These are phyloP conservation scores for Hyperoplus lanceolatus DNA, from an alignment of 2,797 vertebrate species.

Conservation along the genomic window DNA sequence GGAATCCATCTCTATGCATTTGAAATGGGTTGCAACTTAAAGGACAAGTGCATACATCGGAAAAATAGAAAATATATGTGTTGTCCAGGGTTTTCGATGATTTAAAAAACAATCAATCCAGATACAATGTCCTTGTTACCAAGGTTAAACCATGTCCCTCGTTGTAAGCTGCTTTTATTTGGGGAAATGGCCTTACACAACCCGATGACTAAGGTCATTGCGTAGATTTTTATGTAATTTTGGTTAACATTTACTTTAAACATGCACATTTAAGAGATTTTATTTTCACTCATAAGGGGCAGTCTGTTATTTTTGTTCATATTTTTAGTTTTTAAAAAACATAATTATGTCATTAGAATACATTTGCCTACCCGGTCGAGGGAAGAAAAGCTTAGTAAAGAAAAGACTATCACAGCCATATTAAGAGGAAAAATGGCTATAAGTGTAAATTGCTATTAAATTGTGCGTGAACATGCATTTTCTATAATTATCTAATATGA, in stretches of 20 bases:
- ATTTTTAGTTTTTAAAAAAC: background rate
- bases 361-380: background rate
- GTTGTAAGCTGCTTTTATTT: conserved; percentile 2
- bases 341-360: conserved; percentile 2
- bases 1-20: conserved; percentile 53
- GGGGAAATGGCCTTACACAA: background rate
- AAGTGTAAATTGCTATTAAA: conserved; percentile 2
- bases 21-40: conserved; percentile 61
- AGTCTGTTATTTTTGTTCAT: background rate
- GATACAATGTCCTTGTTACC: background rate
- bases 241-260: conserved; percentile 14
- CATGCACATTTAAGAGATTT: conserved; percentile 22
- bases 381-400: background rate
- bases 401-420: background rate
- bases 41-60: conserved; percentile 1
- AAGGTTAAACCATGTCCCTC: conserved; percentile 16
- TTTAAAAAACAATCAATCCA: background rate
- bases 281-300: conserved; percentile 29
- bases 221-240: conserved; percentile 43
- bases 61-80: conserved; percentile 19
- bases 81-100: background rate
- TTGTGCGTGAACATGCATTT: background rate
- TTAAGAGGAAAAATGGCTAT: background rate
- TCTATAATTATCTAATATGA: conserved; percentile 11
- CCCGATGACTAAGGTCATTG: conserved; percentile 5